A percentile compares a stretch with the other conserved stretches of the same genome.
phyloP scores from a whole-genome alignment of 2,113 vertebrate genomes.

The Muntiacus reevesi region DNA sequence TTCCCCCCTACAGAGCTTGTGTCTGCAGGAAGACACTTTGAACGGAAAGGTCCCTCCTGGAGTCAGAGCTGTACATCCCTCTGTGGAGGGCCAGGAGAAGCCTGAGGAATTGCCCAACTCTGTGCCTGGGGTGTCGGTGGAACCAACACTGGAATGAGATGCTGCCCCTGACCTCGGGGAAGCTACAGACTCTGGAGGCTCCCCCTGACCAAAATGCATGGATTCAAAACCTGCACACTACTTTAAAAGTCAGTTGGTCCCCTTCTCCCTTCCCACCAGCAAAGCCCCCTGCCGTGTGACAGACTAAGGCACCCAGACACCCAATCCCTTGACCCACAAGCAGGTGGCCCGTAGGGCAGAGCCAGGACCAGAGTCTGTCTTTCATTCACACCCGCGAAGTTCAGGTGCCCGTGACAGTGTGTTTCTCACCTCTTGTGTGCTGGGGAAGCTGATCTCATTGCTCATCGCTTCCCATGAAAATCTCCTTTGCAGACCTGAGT shows the following conservation, averaged over 20 bases:
- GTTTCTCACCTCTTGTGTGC: no score
- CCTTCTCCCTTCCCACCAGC: neutral
- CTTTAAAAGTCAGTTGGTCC: fast-evolving
- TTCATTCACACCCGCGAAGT: fast-evolving
- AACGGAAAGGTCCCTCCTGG: fast-evolving
- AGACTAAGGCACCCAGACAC: neutral
- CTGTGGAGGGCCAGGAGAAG: fast-evolving
- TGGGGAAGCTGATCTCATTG: no score
- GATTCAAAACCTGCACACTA: neutral
- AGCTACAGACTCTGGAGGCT: neutral
- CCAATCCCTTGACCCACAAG: fast-evolving
- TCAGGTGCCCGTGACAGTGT: no score
- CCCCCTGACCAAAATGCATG: fast-evolving
- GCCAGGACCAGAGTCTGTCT: fast-evolving
- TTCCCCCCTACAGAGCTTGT: neutral
- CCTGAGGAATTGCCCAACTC: fast-evolving
- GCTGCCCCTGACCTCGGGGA: neutral
- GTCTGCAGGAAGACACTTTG: no score
- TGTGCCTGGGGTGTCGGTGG: neutral
- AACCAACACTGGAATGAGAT: fast-evolving
- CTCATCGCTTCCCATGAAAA: fast-evolving
- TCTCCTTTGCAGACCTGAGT: no score
- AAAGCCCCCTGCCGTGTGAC: neutral
- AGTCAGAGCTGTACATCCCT: neutral
- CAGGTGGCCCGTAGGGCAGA: no score